Conservation (phyloP, 2,888 invertebrate species). For the Lasioglossum pauxillum region DNA sequence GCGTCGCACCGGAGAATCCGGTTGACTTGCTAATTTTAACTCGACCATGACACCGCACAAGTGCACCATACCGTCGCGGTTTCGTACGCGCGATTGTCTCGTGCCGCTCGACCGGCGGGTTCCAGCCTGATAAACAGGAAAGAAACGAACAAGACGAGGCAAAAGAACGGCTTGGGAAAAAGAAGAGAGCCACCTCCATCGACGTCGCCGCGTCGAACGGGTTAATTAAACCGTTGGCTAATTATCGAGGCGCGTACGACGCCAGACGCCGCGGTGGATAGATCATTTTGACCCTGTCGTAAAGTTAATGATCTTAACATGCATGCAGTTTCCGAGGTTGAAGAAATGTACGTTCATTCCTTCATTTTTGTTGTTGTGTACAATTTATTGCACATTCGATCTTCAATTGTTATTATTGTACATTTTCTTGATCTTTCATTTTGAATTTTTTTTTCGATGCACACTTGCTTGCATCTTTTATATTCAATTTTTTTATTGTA, state of each 20-base stretch:
- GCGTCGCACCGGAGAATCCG: constrained; percentile 74
- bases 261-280: not conserved
- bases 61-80: constrained; percentile 72
- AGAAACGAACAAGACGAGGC: not conserved
- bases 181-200: not conserved
- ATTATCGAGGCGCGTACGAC: not conserved
- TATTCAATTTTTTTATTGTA: no score
- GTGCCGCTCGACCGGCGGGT: constrained; percentile 30
- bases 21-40: constrained; percentile 84
- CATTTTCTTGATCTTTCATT: no score
- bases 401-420: no score
- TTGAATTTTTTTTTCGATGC: no score
- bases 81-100: constrained; percentile 74
- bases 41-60: constrained; percentile 83
- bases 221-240: not conserved
- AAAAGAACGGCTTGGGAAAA: not conserved
- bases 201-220: not conserved
- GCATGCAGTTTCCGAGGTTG: no score
- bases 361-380: no score
- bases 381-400: no score
- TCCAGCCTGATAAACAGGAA: constrained; percentile 24
- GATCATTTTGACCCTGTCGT: not conserved
- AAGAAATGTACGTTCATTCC: no score
- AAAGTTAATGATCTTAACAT: no score
- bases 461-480: no score